Percentiles rank a stretch among this genome's conserved stretches.
Evolutionary conservation across 2,797 vertebrate genomes (phyloP).

Genomic region (Centropyge bicolor): DNA sequence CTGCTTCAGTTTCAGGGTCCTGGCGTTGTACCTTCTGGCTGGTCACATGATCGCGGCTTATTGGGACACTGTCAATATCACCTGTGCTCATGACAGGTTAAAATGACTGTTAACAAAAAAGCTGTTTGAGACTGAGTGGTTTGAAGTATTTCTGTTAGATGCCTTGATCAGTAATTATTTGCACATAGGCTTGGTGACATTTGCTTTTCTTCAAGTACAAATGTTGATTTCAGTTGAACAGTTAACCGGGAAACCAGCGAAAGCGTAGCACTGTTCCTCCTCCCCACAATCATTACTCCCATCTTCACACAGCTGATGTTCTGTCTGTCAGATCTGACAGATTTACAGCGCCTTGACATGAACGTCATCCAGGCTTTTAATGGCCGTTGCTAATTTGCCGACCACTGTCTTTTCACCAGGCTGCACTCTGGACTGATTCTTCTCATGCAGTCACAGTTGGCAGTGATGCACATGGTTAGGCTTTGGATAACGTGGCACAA

Average conservation of each 20-base stretch:
- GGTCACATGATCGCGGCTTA: too few relatives aligned
- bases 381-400: slow-evolving; percentile 40
- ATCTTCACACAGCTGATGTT: slow-evolving; percentile 30
- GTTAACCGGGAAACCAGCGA: slow-evolving; percentile 35
- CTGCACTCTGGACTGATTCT: neutral
- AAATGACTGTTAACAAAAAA: too few relatives aligned
- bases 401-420: neutral
- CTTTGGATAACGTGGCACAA: slow-evolving; percentile 15
- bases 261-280: slow-evolving; percentile 25
- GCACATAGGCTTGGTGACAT: too few relatives aligned
- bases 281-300: slow-evolving; percentile 34
- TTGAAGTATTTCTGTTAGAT: too few relatives aligned
- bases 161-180: too few relatives aligned
- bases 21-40: too few relatives aligned
- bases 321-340: slow-evolving; percentile 51
- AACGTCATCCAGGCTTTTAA: slow-evolving; percentile 52
- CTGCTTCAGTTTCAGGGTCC: too few relatives aligned
- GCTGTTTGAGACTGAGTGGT: too few relatives aligned
- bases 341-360: slow-evolving; percentile 46
- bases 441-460: neutral
- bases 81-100: too few relatives aligned
- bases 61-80: too few relatives aligned
- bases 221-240: neutral
- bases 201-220: too few relatives aligned
- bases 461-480: slow-evolving; percentile 11